A percentile compares a stretch with the other conserved stretches of the same genome.
Evolutionary conservation across 2,888 invertebrate genomes (phyloP).

Genomic region (Willowsia nigromaculata): DNA sequence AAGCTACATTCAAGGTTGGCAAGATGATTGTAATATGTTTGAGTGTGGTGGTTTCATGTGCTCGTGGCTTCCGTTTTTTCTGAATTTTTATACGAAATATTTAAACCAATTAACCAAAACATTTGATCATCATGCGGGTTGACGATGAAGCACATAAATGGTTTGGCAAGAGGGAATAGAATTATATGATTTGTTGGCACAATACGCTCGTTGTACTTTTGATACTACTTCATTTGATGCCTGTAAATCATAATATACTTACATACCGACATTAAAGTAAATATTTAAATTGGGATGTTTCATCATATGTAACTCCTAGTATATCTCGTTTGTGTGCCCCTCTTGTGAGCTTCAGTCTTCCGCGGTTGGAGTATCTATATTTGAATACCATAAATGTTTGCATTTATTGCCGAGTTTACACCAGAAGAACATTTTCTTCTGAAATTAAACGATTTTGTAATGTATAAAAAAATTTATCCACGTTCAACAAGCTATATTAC

Average conservation of each 20-base stretch:
- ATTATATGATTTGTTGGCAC: too few relatives aligned
- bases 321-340: neutral
- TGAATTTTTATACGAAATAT: neutral
- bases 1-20: slow-evolving; percentile 36
- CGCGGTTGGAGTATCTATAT: neutral
- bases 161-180: neutral
- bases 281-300: slow-evolving; percentile 15
- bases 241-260: too few relatives aligned
- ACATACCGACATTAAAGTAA: neutral
- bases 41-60: neutral
- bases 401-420: too few relatives aligned
- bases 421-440: too few relatives aligned
- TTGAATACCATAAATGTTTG: too few relatives aligned
- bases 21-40: slow-evolving; percentile 4
- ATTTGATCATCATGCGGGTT: neutral
- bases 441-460: too few relatives aligned
- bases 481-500: too few relatives aligned
- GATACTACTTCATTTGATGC: too few relatives aligned
- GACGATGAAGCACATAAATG: neutral
- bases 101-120: neutral
- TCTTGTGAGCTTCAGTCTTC: slow-evolving; percentile 2
- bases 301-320: neutral
- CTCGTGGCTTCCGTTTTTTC: slow-evolving; percentile 34
- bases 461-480: too few relatives aligned
- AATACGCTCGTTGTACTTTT: neutral